Evolutionary conservation across 2,888 invertebrate genomes (phyloP), one percentile per base, ranked within the genome.

Genomic region (Coelinius sp.): DNA sequence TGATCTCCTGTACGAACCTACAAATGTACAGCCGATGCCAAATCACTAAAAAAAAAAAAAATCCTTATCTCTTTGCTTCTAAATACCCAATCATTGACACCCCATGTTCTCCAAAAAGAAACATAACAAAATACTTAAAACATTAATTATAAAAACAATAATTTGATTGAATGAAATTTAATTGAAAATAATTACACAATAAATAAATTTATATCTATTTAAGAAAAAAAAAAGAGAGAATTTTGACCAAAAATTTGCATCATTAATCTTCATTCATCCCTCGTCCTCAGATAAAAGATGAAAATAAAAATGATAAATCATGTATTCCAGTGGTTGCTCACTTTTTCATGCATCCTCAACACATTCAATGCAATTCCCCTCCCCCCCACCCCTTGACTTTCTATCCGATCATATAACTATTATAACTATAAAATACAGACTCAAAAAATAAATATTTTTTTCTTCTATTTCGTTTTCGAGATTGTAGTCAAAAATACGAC

Each of bases 401-500:
- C n/a, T n/a, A n/a, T n/a, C n/a, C n/a, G n/a, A n/a, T n/a, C n/a
- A n/a, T n/a, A n/a, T n/a, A n/a, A n/a, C n/a, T n/a, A n/a, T n/a
- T n/a, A n/a, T n/a, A n/a, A n/a, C n/a, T n/a, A n/a, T n/a, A n/a
- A n/a, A n/a, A n/a, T n/a, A n/a, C n/a, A n/a, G n/a, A 41, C 1
- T 49, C 17, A 49, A 3, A 20, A 20, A 49, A 49, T 35, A 44
- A 44, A 17, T 44, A 44, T 2, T 44, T 2, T 31, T 31, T 59
- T 35, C 10, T 59, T 59, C 22, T 69, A 63, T 70, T 76, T 73
- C 74, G 44, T 73, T 77, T n/a, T 81, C 83, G 86, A 86, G 86
- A 86, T 86, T 86, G 83, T 83, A 84, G 76, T 78, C 81, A 80
- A 82, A 84, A 85, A 86, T 86, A 86, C 85, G 83, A 85, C 84